A percentile compares a stretch with the other conserved stretches of the same genome.
Conservation (phyloP, 2,888 invertebrate genomes). For the Meandrusa payeni region DNA sequence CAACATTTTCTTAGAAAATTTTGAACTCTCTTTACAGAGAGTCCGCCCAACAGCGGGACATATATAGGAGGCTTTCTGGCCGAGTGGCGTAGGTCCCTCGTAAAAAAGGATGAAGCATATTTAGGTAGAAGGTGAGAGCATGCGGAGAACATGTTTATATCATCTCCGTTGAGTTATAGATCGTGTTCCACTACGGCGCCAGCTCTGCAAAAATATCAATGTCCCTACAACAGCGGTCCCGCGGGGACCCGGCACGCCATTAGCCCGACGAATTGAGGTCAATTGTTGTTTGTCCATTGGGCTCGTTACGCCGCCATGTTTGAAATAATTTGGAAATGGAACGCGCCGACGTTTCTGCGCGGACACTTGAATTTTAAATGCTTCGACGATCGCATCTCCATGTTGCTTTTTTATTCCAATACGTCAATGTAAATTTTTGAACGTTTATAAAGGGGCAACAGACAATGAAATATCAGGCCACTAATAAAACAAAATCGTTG, state of each 20-base stretch:
- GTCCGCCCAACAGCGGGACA: too few relatives aligned
- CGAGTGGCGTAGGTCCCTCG: too few relatives aligned
- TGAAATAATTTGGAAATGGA: constrained; percentile 63
- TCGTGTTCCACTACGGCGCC: constrained; percentile 19
- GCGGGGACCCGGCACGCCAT: constrained; percentile 40
- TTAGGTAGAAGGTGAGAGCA: neutral
- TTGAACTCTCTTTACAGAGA: too few relatives aligned
- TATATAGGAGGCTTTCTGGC: too few relatives aligned
- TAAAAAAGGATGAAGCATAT: too few relatives aligned
- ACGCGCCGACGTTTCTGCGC: constrained; percentile 38
- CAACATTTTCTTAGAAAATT: too few relatives aligned
- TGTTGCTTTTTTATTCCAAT: too few relatives aligned
- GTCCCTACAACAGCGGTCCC: constrained; percentile 23
- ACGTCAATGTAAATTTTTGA: too few relatives aligned
- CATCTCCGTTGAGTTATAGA: constrained; percentile 1
- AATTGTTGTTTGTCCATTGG: constrained; percentile 58
- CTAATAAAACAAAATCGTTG: too few relatives aligned
- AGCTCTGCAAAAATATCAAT: constrained; percentile 21
- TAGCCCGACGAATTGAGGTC: constrained; percentile 53
- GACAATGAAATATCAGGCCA: too few relatives aligned
- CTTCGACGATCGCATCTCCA: constrained; percentile 9
- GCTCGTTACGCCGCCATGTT: constrained; percentile 59
- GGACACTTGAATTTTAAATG: constrained; percentile 28
- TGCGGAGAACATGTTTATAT: neutral
- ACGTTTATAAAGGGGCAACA: too few relatives aligned